phyloP scores from a whole-genome alignment of 2,113 vertebrate species.

The Strigops habroptila region DNA sequence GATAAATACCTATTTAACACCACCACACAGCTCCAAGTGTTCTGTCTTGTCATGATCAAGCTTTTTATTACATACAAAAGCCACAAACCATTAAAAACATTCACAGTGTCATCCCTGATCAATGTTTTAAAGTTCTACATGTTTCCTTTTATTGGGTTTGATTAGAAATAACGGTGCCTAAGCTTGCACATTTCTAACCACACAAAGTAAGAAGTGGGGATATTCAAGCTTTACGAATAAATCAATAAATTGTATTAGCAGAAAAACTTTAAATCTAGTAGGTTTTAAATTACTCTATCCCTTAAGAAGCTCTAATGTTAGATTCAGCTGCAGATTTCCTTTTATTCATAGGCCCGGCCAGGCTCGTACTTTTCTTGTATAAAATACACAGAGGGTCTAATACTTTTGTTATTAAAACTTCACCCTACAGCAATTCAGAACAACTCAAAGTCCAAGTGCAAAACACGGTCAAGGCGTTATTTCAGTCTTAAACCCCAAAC shows the following conservation, averaged over 20 bases:
- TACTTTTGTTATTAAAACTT: not conserved
- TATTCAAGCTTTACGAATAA: not conserved
- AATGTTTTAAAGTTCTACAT: not conserved
- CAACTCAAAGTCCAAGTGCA: not conserved
- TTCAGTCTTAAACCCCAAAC: not conserved
- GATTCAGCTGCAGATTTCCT: not conserved
- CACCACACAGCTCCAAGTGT: not conserved
- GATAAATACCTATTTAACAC: not conserved
- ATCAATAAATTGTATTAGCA: not conserved
- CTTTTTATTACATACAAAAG: not conserved
- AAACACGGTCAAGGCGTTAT: fast-evolving
- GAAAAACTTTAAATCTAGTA: not conserved
- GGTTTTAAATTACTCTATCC: not conserved
- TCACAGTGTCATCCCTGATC: not conserved
- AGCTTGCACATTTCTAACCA: not conserved
- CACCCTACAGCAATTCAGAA: not conserved
- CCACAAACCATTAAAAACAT: not conserved
- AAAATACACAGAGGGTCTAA: not conserved
- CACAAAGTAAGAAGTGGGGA: not conserved
- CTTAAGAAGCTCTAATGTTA: not conserved
- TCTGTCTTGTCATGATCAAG: not conserved
- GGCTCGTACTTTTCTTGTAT: not conserved
- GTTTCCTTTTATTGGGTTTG: not conserved
- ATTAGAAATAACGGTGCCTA: not conserved
- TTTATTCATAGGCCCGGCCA: not conserved